Conservation (phyloP, 2,888 invertebrate genomes). For the Cabera pusaria region DNA sequence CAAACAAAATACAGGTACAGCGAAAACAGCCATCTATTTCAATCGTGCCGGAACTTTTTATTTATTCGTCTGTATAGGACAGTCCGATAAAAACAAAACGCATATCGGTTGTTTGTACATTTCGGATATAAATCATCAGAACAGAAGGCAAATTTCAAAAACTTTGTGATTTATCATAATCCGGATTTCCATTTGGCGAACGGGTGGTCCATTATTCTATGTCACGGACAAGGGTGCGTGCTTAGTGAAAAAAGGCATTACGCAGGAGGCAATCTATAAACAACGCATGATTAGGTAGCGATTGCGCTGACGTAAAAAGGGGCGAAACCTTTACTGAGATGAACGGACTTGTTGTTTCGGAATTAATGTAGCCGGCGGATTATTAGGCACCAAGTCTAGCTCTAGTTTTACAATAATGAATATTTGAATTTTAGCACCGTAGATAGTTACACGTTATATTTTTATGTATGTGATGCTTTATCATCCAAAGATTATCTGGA, state of each 20-base stretch:
- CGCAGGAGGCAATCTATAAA: slow-evolving; percentile 24
- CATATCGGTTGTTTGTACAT: slow-evolving; percentile 62
- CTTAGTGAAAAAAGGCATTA: slow-evolving; percentile 56
- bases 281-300: slow-evolving; percentile 22
- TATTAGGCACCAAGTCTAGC: too few species aligned
- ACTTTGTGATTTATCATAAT: slow-evolving; percentile 82
- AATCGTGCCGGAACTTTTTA: slow-evolving; percentile 22
- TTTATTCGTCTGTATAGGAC: slow-evolving; percentile 31
- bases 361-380: background rate
- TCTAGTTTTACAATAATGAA: too few species aligned
- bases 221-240: slow-evolving; percentile 76
- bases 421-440: too few species aligned
- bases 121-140: slow-evolving; percentile 70
- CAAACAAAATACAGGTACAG: slow-evolving; percentile 15
- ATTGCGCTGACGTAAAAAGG: slow-evolving; percentile 14
- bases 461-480: too few species aligned
- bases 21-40: slow-evolving; percentile 31
- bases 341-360: slow-evolving; percentile 1
- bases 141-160: slow-evolving; percentile 77
- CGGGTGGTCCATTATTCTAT: slow-evolving; percentile 77
- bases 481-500: too few species aligned
- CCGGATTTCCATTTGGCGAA: slow-evolving; percentile 77
- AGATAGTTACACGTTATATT: too few species aligned
- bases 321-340: slow-evolving; percentile 2
- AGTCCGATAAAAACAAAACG: slow-evolving; percentile 46